A percentile compares a stretch with the other conserved stretches of the same genome.
phyloP scores from a whole-genome alignment of 1,140 invertebrate genomes.

The Papilio aristodemus region DNA sequence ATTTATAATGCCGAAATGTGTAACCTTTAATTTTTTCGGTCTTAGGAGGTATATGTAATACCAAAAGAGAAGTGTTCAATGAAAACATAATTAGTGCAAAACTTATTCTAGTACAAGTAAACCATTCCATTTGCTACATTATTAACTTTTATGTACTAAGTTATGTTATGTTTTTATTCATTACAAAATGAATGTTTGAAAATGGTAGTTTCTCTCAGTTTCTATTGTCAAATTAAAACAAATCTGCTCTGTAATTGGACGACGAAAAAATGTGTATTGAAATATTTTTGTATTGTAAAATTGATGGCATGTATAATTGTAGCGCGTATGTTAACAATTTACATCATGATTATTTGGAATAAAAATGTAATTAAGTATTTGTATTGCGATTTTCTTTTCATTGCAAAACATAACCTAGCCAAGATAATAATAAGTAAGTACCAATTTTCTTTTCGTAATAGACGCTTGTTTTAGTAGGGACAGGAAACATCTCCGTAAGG shows the following conservation, averaged over 20 bases:
- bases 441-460: slow-evolving; percentile 45
- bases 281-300: slow-evolving; percentile 76
- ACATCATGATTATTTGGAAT: slow-evolving; percentile 66
- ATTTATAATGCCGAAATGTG: slow-evolving; percentile 35
- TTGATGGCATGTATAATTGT: slow-evolving; percentile 71
- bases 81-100: slow-evolving; percentile 49
- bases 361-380: slow-evolving; percentile 72
- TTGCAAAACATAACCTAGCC: slow-evolving; percentile 29
- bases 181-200: slow-evolving; percentile 32
- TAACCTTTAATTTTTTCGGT: slow-evolving; percentile 37
- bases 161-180: slow-evolving; percentile 43
- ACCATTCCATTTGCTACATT: slow-evolving; percentile 64
- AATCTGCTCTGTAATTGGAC: not conserved
- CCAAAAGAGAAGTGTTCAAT: slow-evolving; percentile 67
- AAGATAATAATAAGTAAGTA: slow-evolving; percentile 66
- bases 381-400: slow-evolving; percentile 48
- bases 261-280: slow-evolving; percentile 29
- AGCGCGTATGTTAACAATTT: slow-evolving; percentile 61
- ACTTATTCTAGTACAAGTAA: slow-evolving; percentile 59
- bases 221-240: slow-evolving; percentile 2
- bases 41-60: slow-evolving; percentile 48
- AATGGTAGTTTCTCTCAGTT: slow-evolving; percentile 6
- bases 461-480: slow-evolving; percentile 63
- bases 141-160: slow-evolving; percentile 46
- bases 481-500: slow-evolving; percentile 74